phyloP scores from a whole-genome alignment of 2,888 invertebrate species.

The Punctoribates punctum region DNA sequence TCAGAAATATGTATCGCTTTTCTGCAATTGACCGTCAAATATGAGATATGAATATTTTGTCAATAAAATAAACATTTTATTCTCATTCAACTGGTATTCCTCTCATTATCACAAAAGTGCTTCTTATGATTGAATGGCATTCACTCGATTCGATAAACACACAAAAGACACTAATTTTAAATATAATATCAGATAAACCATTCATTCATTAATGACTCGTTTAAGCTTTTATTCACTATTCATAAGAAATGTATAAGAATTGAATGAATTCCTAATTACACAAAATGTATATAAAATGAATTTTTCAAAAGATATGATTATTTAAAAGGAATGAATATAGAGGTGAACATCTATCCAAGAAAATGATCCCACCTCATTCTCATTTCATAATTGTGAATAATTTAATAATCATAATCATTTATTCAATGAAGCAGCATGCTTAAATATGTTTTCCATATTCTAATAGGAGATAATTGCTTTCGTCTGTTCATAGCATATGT shows the following conservation, averaged over 20 bases:
- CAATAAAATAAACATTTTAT: background rate
- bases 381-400: background rate
- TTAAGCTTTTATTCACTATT: background rate
- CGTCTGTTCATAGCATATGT: too few relatives aligned
- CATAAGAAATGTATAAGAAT: too few relatives aligned
- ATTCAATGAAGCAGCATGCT: too few relatives aligned
- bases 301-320: too few relatives aligned
- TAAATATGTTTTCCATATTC: too few relatives aligned
- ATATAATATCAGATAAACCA: background rate
- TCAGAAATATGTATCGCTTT: background rate
- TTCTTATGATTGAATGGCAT: constrained; percentile 1
- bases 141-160: background rate
- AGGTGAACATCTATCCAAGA: too few relatives aligned
- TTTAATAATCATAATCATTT: too few relatives aligned
- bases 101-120: background rate
- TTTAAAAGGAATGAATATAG: too few relatives aligned
- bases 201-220: constrained; percentile 2
- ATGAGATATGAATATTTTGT: background rate
- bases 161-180: constrained; percentile 5
- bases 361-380: background rate
- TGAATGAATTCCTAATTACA: too few relatives aligned
- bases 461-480: too few relatives aligned
- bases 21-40: background rate
- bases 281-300: too few relatives aligned
- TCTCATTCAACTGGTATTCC: constrained; percentile 20